Evolutionary conservation across 2,113 vertebrate species (phyloP), one percentile per base, ranked within the genome.

Genomic region (Aspidoscelis tigris): DNA sequence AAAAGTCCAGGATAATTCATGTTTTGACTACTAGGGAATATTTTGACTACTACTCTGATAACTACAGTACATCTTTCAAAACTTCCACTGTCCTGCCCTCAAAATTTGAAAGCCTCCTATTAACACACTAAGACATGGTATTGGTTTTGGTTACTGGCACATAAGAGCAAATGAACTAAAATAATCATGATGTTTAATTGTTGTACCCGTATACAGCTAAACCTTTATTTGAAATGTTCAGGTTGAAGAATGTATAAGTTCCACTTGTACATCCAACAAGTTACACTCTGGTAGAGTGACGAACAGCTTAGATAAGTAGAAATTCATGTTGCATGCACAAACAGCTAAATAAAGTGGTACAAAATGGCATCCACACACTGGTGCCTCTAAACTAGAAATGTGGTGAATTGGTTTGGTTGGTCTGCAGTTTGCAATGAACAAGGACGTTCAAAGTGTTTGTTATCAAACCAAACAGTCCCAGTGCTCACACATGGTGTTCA

Each of bases 101-200:
- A 26, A 73, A 80, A 86, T 58, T 71, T 69, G 85, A 89, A 76
- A 89, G 82, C 39, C 71, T 69, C 71, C 72, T n/a, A 18, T 82
- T 18, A 85, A 5, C 65, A 43, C 10, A 39, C 74, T 44, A 4
- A n/a, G 2, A 50, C 47, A 50, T 6, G 20, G 58, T 9, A 64
- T 50, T 47, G 22, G 1, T 72, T 39, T 64, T 53, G 33, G 21
- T 55, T 77, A 53, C 24, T 61, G 33, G 33, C 26, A 43, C 14
- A 70, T 58, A 9, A 50, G 47, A 50, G 47, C 47, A 9, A 50
- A 50, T 50, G 8, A 50, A 50, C 5, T 50, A 50, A 50, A 50
- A 50, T 50, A 50, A 50, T 50, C 8, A 50, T 50, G 47, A 6
- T 50, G 47, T 50, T 50, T 50, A 6, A 41, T 11, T 70, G 11